Evolutionary conservation across 2,888 invertebrate species (phyloP).

Genomic region (Elmis aenea): DNA sequence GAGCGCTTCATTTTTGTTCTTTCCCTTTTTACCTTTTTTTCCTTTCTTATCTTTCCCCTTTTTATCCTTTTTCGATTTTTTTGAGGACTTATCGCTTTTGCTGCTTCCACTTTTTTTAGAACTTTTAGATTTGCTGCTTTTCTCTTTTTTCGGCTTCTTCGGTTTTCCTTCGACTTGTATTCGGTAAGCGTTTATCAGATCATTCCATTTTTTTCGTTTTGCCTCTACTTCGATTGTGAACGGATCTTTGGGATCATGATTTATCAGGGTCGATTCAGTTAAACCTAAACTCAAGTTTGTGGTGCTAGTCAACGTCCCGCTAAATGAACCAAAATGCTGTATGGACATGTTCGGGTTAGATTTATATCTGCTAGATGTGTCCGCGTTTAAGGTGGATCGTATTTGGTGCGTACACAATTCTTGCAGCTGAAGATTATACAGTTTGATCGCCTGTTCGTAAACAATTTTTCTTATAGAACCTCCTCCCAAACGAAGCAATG

Average conservation of each 20-base stretch:
- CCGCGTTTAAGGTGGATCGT: too few species aligned
- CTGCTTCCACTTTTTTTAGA: conserved; percentile 5
- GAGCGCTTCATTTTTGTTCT: conserved; percentile 10
- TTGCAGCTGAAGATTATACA: conserved; percentile 7
- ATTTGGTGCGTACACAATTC: too few species aligned
- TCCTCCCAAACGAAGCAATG: conserved; percentile 15
- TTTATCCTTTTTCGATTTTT: conserved; percentile 9
- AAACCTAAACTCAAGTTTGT: too few species aligned
- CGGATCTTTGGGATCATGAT: conserved; percentile 10
- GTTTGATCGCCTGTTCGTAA: conserved; percentile 9
- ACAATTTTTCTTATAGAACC: conserved; percentile 14
- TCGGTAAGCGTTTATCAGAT: conserved; percentile 17
- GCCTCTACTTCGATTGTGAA: conserved; percentile 8
- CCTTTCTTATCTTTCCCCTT: conserved; percentile 6
- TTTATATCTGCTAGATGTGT: too few species aligned
- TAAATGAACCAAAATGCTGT: too few species aligned
- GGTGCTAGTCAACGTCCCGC: too few species aligned
- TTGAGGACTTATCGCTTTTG: conserved; percentile 3
- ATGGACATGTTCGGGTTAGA: too few species aligned
- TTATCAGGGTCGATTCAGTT: too few species aligned
- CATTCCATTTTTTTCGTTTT: conserved; percentile 16
- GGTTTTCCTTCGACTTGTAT: conserved; percentile 14
- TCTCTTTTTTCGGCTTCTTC: conserved; percentile 1
- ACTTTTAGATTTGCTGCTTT: conserved; percentile 3
- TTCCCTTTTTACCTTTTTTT: conserved; percentile 12